Evolutionary conservation across 2,888 invertebrate species (phyloP).

Genomic region (Toxonevra muliebris): DNA sequence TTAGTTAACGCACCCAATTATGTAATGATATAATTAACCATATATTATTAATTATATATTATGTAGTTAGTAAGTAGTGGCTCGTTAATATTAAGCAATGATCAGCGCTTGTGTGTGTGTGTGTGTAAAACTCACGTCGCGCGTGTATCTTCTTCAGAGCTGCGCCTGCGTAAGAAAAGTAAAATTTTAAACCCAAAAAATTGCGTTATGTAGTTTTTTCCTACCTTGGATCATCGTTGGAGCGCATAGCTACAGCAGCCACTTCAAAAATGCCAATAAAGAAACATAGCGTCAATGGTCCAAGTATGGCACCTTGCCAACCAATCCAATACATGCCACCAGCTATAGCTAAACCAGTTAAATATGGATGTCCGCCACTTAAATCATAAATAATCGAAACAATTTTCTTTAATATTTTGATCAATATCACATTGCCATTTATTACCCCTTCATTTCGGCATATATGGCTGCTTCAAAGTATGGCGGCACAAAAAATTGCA

Average conservation of each 20-base stretch:
- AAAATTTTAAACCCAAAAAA: constrained; percentile 7
- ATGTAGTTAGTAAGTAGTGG: not conserved
- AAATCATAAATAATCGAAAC: constrained; percentile 42
- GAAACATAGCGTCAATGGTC: constrained; percentile 93
- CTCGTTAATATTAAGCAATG: not conserved
- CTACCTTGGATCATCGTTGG: constrained; percentile 59
- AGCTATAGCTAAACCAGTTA: constrained; percentile 95
- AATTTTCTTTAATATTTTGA: not conserved
- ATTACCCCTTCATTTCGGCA: constrained; percentile 94
- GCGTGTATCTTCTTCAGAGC: constrained; percentile 61
- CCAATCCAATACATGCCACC: constrained; percentile 98
- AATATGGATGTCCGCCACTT: constrained; percentile 94
- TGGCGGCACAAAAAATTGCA: constrained; percentile 86
- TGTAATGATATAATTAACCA: not conserved
- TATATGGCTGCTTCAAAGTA: constrained; percentile 96
- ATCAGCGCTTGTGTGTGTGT: not conserved
- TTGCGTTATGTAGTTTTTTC: constrained; percentile 7
- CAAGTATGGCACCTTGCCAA: constrained; percentile 95
- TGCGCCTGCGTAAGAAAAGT: constrained; percentile 52
- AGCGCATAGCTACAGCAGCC: constrained; percentile 74
- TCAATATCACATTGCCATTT: too few species aligned
- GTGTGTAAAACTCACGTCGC: constrained; percentile 57
- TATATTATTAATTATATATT: not conserved
- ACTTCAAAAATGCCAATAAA: constrained; percentile 92
- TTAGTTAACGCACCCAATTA: not conserved